phyloP scores from a whole-genome alignment of 1,140 invertebrate species.

The Eubasilissa regina region DNA sequence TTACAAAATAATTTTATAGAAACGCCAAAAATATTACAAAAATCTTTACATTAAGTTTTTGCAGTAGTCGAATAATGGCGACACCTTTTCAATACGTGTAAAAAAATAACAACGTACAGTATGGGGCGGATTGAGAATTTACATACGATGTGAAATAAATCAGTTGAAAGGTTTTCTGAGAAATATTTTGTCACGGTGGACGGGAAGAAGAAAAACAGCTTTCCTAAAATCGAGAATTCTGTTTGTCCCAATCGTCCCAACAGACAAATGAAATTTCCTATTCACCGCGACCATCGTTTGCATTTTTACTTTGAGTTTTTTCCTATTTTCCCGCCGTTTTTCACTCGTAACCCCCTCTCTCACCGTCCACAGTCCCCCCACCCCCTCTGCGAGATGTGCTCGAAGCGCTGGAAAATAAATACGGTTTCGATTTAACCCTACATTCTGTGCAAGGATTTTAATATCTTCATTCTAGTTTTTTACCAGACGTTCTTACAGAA shows the following conservation, averaged over 20 bases:
- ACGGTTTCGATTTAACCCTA: slow-evolving; percentile 10
- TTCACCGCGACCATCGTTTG: slow-evolving; percentile 44
- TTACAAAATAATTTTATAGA: no score
- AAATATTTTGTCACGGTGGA: background rate
- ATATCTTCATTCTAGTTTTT: background rate
- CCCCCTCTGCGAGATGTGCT: background rate
- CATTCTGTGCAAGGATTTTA: background rate
- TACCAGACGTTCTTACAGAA: no score
- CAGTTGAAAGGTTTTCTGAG: background rate
- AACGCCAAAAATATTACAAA: no score
- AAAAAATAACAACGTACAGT: background rate
- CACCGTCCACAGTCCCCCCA: no score
- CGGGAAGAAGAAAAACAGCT: background rate
- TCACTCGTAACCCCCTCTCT: slow-evolving; percentile 1
- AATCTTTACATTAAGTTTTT: no score
- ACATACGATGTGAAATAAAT: slow-evolving; percentile 5
- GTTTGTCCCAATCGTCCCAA: background rate
- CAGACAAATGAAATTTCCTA: slow-evolving; percentile 46
- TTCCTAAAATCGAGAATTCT: background rate
- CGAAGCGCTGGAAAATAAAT: slow-evolving; percentile 22
- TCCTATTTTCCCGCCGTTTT: slow-evolving; percentile 39
- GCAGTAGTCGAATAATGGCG: no score
- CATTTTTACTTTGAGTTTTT: slow-evolving; percentile 40
- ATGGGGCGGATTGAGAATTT: background rate
- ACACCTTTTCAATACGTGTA: background rate